Percentiles rank a stretch among this genome's conserved stretches.
These are phyloP conservation scores for Watsonalla binaria DNA, from an alignment of 2,888 invertebrate species.

Conservation along the genomic window DNA sequence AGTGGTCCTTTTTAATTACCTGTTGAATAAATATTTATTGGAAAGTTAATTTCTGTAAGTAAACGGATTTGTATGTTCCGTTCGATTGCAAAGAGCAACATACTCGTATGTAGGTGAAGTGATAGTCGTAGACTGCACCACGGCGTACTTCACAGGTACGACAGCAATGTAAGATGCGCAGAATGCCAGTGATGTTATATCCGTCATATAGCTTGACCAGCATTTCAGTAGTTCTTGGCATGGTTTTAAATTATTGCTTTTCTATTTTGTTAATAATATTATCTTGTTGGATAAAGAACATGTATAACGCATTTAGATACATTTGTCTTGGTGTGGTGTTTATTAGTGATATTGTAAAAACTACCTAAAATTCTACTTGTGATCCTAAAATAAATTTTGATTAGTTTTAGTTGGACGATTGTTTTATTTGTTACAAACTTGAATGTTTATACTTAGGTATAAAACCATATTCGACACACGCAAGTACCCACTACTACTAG, in stretches of 20 bases:
- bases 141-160: background rate
- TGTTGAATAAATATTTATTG: slow-evolving; percentile 15
- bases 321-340: background rate
- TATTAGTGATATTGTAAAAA: slow-evolving; percentile 38
- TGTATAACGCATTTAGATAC: background rate
- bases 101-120: slow-evolving; percentile 20
- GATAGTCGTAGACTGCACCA: slow-evolving; percentile 9
- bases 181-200: background rate
- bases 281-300: background rate
- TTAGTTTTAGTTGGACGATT: slow-evolving; percentile 47
- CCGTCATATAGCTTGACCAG: background rate
- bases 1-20: slow-evolving; percentile 48
- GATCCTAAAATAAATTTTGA: slow-evolving; percentile 73
- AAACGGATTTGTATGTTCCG: slow-evolving; percentile 43
- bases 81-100: slow-evolving; percentile 32
- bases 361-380: slow-evolving; percentile 49
- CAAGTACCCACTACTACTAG: no score
- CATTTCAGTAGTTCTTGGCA: background rate
- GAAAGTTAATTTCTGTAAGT: slow-evolving; percentile 34
- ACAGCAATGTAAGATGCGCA: slow-evolving; percentile 9
- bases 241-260: background rate
- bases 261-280: background rate
- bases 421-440: slow-evolving; percentile 37
- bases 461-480: no score
- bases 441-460: no score